These are phyloP conservation scores for Corynorhinus townsendii DNA, from an alignment of 2,113 vertebrate species.

Conservation along the genomic window DNA sequence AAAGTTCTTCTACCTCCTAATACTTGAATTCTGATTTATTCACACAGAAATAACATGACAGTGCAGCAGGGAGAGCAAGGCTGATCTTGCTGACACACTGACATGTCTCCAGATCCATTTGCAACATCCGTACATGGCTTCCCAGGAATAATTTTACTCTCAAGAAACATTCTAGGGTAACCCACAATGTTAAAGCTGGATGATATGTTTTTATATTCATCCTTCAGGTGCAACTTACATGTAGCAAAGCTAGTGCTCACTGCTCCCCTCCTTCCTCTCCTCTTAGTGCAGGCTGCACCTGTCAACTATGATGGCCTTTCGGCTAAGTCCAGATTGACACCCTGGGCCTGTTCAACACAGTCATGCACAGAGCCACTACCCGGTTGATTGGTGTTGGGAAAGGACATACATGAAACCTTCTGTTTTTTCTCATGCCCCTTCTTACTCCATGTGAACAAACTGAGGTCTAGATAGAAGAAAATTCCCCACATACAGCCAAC, in stretches of 20 bases:
- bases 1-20: neutral
- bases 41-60: neutral
- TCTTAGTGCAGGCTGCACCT: too few relatives aligned
- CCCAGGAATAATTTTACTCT: neutral
- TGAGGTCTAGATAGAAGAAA: neutral
- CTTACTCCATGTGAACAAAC: neutral
- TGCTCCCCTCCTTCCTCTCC: neutral
- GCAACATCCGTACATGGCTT: neutral
- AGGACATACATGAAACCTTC: neutral
- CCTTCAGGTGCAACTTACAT: neutral
- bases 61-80: neutral
- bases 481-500: accelerated
- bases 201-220: neutral
- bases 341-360: neutral
- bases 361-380: neutral
- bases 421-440: neutral
- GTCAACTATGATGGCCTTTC: neutral
- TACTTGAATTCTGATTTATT: neutral
- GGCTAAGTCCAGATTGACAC: neutral
- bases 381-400: neutral
- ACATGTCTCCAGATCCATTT: neutral
- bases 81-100: neutral
- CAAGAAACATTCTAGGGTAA: neutral
- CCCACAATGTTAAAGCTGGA: neutral
- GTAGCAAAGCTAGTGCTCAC: neutral